Evolutionary conservation across 2,113 vertebrate species (phyloP), one percentile per base, ranked within the genome.

Genomic region (Bombycilla garrulus): DNA sequence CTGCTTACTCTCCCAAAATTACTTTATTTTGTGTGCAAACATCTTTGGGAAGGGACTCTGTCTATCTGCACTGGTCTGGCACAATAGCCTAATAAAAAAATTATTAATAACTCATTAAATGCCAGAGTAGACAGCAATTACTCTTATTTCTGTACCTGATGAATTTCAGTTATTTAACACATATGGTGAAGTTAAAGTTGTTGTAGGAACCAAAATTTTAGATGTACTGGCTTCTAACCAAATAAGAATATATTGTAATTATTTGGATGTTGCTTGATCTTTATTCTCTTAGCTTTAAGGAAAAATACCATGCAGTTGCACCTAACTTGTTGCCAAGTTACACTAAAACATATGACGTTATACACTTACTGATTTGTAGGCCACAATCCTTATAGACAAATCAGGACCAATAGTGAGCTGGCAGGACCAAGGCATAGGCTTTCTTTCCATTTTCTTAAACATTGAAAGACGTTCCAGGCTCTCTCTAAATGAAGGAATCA

Each of bases 351-450:
- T 14, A 62, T 0, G 0, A 81, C 56, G 87, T 64, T 71, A 77
- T 71, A 11, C 86, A 98, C 99, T 98, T 98, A 99, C 99, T 66
- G 98, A 97, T 98, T 99, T 99, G 96, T 99, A 99, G 67, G 98
- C 99, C 72, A 99, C 94, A 33, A 99, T 99, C 69, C 97, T 98
- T 97, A 99, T 99, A 81, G 99, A 96, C 57, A 99, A 96, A 83
- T 97, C 90, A 96, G 98, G 98, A 92, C 99, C 99, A 50, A 99
- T 99, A 86, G 99, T 99, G 82, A 99, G 98, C 36, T 98, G 98
- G 93, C 99, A 99, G 36, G 97, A 96, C 99, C 99, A 99, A 47
- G 98, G 38, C 91, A 97, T 88, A 11, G 99, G 98, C 67, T 69
- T 97, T 86, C 97, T 98, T 97, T 98, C 98, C 22, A 98, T 97